These are phyloP conservation scores for Crax fasciolata DNA, from an alignment of 2,797 vertebrate species.

Conservation along the genomic window DNA sequence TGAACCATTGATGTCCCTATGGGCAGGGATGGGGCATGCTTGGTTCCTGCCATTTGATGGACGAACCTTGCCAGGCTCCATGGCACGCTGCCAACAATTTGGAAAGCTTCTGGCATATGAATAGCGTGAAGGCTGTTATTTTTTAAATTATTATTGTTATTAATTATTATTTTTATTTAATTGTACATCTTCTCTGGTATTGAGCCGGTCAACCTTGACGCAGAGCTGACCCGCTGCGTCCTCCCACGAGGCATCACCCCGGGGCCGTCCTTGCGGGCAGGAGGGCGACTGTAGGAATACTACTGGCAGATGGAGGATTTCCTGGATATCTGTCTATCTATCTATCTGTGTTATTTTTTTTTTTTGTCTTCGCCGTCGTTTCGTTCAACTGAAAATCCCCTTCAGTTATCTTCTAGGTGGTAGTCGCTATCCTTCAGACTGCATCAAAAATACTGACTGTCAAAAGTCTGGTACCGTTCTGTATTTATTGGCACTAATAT, in stretches of 20 bases:
- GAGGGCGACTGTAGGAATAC: slow-evolving; percentile 54
- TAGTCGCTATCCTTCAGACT: slow-evolving; percentile 48
- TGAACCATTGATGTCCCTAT: background rate
- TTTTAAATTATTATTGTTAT: background rate
- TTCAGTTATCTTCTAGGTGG: slow-evolving; percentile 46
- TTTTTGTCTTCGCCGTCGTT: background rate
- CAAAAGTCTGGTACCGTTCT: slow-evolving; percentile 52
- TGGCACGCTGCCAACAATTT: background rate
- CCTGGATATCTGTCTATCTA: slow-evolving; percentile 30
- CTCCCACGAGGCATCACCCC: background rate
- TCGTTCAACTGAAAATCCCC: slow-evolving; percentile 9
- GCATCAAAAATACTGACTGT: slow-evolving; percentile 49
- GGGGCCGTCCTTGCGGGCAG: background rate
- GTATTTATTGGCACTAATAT: slow-evolving; percentile 79
- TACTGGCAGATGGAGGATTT: slow-evolving; percentile 75
- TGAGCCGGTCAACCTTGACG: slow-evolving; percentile 19
- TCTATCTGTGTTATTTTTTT: background rate
- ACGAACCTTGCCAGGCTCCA: background rate
- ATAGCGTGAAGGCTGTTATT: background rate
- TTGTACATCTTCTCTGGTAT: slow-evolving; percentile 43
- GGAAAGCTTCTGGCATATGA: background rate
- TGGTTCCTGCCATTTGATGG: background rate
- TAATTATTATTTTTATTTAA: slow-evolving; percentile 46
- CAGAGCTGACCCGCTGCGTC: background rate
- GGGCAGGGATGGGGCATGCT: background rate